A percentile compares a stretch with the other conserved stretches of the same genome.
Evolutionary conservation across 2,888 invertebrate species (phyloP).

Genomic region (Agrotis puta): DNA sequence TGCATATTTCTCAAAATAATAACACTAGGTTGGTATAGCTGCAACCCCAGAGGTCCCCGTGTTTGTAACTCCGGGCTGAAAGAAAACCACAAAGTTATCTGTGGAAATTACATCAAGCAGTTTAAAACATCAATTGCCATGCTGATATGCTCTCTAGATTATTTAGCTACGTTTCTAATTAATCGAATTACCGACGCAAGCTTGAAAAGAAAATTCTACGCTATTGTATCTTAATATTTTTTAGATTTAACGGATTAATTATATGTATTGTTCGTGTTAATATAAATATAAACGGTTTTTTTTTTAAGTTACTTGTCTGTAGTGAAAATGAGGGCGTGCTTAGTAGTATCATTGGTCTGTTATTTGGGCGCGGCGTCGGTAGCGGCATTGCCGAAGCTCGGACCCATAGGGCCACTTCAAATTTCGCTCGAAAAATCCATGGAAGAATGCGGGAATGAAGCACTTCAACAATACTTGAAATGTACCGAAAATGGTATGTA

Average conservation of each 20-base stretch:
- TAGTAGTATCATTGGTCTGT: conserved; percentile 17
- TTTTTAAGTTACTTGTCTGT: not conserved
- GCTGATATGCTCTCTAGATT: not conserved
- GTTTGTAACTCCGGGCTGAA: not conserved
- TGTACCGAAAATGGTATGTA: not conserved
- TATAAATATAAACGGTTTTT: conserved; percentile 12
- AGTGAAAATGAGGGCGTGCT: conserved; percentile 29
- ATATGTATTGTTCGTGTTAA: conserved; percentile 1
- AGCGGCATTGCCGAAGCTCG: not conserved
- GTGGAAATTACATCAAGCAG: too few relatives aligned
- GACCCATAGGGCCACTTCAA: not conserved
- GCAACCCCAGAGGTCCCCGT: not conserved
- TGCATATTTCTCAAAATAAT: too few relatives aligned
- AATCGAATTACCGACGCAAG: not conserved
- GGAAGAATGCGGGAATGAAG: not conserved
- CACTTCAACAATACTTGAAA: not conserved
- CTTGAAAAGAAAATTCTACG: conserved; percentile 1
- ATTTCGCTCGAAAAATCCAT: too few relatives aligned
- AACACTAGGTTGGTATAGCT: not conserved
- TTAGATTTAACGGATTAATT: conserved; percentile 1
- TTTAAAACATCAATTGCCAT: not conserved
- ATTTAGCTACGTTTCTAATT: not conserved
- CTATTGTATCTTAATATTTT: conserved; percentile 5
- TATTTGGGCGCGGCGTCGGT: not conserved
- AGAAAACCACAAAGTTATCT: not conserved